Evolutionary conservation across 2,113 vertebrate species (phyloP).

Genomic region (Taurulus bubalis): DNA sequence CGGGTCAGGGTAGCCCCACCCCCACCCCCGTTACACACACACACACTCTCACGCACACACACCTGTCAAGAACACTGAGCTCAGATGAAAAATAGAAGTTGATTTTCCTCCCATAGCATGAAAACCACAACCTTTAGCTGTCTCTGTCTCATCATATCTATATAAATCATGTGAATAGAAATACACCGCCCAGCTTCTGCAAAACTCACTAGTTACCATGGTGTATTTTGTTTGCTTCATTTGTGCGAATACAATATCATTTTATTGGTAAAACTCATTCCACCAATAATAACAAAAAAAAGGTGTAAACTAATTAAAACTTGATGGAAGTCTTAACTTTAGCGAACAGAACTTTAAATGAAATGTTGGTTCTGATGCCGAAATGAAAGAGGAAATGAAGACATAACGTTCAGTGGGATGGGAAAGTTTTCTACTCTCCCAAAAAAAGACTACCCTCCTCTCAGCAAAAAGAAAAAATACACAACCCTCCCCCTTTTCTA

Average conservation of each 20-base stretch:
- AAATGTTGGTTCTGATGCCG: background rate
- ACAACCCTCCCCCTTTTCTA: background rate
- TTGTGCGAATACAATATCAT: background rate
- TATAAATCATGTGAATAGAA: background rate
- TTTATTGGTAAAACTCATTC: background rate
- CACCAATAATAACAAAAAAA: background rate
- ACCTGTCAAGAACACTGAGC: slow-evolving; percentile 48
- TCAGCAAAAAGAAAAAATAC: background rate
- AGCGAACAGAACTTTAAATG: background rate
- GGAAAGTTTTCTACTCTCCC: background rate
- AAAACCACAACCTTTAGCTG: slow-evolving; percentile 24
- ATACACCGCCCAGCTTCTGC: background rate
- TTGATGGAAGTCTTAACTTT: background rate
- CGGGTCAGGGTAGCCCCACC: background rate
- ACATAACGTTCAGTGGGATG: background rate
- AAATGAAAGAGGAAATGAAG: background rate
- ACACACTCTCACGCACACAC: background rate
- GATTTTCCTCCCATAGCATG: slow-evolving; percentile 22
- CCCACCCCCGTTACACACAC: background rate
- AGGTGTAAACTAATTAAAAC: background rate
- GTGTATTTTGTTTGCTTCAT: too few species aligned
- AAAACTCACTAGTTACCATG: background rate
- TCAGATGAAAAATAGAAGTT: slow-evolving; percentile 4
- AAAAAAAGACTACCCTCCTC: background rate
- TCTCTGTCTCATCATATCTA: background rate